These are phyloP conservation scores for Oceanodroma tethys DNA, from an alignment of 2,113 vertebrate genomes.

Conservation along the genomic window DNA sequence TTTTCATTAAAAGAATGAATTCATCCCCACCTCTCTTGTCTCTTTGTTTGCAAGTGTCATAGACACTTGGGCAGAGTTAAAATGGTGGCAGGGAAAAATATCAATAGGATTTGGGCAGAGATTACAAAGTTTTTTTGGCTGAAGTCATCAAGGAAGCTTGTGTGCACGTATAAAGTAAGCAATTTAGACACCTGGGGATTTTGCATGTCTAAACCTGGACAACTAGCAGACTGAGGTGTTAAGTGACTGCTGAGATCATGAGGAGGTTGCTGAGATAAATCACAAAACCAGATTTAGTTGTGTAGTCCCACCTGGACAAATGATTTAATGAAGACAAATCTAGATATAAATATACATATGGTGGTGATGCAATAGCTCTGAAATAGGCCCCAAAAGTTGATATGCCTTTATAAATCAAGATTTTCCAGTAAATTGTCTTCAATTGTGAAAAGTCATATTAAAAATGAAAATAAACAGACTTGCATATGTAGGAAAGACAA, in stretches of 20 bases:
- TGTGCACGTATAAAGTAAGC: accelerated
- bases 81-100: background rate
- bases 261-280: background rate
- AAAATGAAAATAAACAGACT: background rate
- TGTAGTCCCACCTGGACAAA: background rate
- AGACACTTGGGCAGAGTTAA: background rate
- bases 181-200: background rate
- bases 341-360: background rate
- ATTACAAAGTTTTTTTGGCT: background rate
- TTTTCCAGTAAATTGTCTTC: background rate
- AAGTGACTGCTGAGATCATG: background rate
- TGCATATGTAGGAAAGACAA: background rate
- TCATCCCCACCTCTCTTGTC: background rate
- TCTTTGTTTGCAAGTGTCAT: background rate
- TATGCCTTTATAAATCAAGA: background rate
- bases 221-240: background rate
- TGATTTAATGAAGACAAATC: background rate
- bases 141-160: background rate
- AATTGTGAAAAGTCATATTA: background rate
- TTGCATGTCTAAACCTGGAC: background rate
- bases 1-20: background rate
- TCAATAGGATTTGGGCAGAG: background rate
- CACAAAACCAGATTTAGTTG: background rate
- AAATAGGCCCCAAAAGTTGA: background rate
- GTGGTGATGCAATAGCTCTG: background rate